Evolutionary conservation across 1,140 invertebrate species (phyloP).

Genomic region (Ruditapes philippinarum): DNA sequence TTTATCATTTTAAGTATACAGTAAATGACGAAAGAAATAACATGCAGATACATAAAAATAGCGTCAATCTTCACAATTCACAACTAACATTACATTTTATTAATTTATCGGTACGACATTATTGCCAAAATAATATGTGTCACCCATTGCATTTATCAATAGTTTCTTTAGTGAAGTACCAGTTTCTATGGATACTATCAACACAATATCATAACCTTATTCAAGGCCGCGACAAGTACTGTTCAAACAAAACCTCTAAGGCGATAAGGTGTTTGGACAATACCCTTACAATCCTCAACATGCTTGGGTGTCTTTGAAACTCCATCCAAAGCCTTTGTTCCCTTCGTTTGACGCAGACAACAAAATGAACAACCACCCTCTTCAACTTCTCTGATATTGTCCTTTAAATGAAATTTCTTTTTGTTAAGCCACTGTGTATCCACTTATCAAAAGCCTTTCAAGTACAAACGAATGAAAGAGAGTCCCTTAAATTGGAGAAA

Average conservation of each 20-base stretch:
- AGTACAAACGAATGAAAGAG: background rate
- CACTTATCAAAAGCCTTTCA: constrained; percentile 43
- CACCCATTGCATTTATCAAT: too few species aligned
- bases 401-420: constrained; percentile 1
- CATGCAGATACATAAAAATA: too few species aligned
- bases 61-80: too few species aligned
- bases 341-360: background rate
- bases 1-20: too few species aligned
- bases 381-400: constrained; percentile 49
- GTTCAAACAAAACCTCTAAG: background rate
- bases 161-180: too few species aligned
- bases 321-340: constrained; percentile 2
- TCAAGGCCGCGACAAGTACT: background rate
- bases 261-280: constrained; percentile 2
- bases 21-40: too few species aligned
- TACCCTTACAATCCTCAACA: background rate
- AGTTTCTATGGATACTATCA: too few species aligned
- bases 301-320: constrained; percentile 11
- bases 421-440: constrained; percentile 21
- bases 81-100: too few species aligned
- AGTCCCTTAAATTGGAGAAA: constrained; percentile 38
- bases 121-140: too few species aligned
- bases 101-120: too few species aligned
- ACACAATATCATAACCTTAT: background rate
- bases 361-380: constrained; percentile 53